Evolutionary conservation across 2,888 invertebrate species (phyloP), one percentile per base, ranked within the genome.

Genomic region (Petrolisthes manimaculis): DNA sequence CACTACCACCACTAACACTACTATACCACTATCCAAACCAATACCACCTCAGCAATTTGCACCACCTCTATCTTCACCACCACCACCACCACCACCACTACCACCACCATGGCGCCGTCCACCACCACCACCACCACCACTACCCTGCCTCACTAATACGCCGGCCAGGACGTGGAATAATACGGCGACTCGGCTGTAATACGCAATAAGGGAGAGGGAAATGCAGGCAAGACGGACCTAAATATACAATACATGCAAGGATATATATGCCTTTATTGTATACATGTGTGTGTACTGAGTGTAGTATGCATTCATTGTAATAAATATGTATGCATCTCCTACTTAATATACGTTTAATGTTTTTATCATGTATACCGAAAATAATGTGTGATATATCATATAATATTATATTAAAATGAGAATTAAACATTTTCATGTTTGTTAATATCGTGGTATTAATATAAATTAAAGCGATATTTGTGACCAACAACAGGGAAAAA

Each of bases 141-240:
- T 21, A 18, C 74, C 74, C 14, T n/a, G 24, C 18, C 77, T 77
- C 51, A 51, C 77, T 53, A 37, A 51, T 53, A 37, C 77, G 37
- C 37, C 51, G 51, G 12, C 51, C 77, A 61, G 81, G 81, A 81
- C 67, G 61, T 81, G 81, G 81, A 81, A 81, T 81, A 81, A 81
- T 81, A 81, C 81, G 67, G 67, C 81, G 37, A 81, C 37, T 37
- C 37, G 67, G 67, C 81, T 67, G 61, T 81, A 81, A 67, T 81
- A 81, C 81, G 37, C 61, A 67, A 80, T 80, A 80, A 80, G 80
- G 81, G 67, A 24, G 21, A n/a, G 21, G 56, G 80, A 12, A 53
- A 51, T 8, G 6, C 37, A 14, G 77, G 12, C 37, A 51, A 51
- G 71, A n/a, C 14, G 14, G 18, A 12, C 14, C 18, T 71, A 71